phyloP scores from a whole-genome alignment of 2,113 vertebrate genomes.

The Cepphus grylle region DNA sequence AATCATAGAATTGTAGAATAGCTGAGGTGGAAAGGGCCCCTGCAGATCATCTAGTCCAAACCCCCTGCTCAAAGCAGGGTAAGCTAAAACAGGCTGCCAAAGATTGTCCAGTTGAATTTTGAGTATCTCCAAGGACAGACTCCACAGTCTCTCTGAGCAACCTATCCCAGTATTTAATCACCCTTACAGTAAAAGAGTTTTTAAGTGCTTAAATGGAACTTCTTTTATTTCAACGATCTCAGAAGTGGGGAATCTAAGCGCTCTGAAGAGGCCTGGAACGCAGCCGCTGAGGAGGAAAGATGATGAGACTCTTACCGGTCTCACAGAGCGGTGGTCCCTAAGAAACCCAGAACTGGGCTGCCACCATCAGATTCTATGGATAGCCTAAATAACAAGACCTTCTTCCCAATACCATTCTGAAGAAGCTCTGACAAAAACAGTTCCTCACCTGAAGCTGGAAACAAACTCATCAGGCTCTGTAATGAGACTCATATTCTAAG shows the following conservation, averaged over 20 bases:
- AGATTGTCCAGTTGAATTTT: not conserved
- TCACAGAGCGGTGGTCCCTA: not conserved
- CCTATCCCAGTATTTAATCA: not conserved
- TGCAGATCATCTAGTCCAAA: not conserved
- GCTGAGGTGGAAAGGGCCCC: not conserved
- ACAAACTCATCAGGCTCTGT: not conserved
- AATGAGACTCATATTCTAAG: not conserved
- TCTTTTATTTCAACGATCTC: not conserved
- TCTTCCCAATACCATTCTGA: not conserved
- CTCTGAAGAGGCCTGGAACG: not conserved
- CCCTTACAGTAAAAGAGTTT: not conserved
- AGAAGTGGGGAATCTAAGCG: not conserved
- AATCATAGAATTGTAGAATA: not conserved
- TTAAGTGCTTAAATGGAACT: not conserved
- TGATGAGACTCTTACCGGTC: not conserved
- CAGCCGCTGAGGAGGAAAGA: not conserved
- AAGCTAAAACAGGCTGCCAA: not conserved
- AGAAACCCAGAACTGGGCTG: not conserved
- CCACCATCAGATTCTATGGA: not conserved
- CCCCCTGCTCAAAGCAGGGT: not conserved
- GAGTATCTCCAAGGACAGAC: not conserved
- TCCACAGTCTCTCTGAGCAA: not conserved
- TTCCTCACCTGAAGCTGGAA: not conserved
- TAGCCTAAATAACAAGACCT: not conserved
- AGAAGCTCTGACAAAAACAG: not conserved